Percentiles rank a stretch among this genome's conserved stretches.
These are phyloP conservation scores for Cynodonichthys magdalenae DNA, from an alignment of 2,797 vertebrate genomes.

Conservation along the genomic window DNA sequence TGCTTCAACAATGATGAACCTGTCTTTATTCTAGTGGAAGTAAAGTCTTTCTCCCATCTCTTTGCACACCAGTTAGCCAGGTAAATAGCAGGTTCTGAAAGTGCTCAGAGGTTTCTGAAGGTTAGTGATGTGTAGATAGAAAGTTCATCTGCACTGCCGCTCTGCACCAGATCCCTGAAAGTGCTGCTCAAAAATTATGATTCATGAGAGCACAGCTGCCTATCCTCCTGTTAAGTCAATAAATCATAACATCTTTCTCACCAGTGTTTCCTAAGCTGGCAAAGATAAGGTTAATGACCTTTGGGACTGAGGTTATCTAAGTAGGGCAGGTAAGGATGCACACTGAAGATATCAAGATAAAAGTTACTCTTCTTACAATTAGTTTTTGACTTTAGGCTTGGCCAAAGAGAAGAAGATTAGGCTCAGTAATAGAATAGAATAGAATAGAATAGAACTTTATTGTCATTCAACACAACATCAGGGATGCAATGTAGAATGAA, in stretches of 20 bases:
- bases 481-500: too few relatives aligned
- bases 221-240: constrained; percentile 55
- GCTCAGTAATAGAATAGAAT: too few relatives aligned
- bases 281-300: constrained; percentile 65
- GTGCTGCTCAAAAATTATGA: constrained; percentile 60
- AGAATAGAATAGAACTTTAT: too few relatives aligned
- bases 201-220: constrained; percentile 55
- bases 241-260: constrained; percentile 71
- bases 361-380: constrained; percentile 12
- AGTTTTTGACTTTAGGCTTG: constrained; percentile 5
- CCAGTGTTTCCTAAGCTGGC: constrained; percentile 45
- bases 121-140: constrained; percentile 55
- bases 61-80: constrained; percentile 28
- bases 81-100: constrained; percentile 54
- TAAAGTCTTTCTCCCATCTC: constrained; percentile 46
- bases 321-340: constrained; percentile 25
- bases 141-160: constrained; percentile 57
- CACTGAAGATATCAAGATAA: constrained; percentile 20
- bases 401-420: constrained; percentile 5
- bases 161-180: constrained; percentile 39
- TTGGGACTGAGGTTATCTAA: constrained; percentile 57
- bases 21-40: constrained; percentile 35
- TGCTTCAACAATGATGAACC: constrained; percentile 45
- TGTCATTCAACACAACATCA: too few relatives aligned
- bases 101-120: constrained; percentile 50